Conservation (phyloP, 2,888 invertebrate genomes). For the Lithophane semibrunnea region DNA sequence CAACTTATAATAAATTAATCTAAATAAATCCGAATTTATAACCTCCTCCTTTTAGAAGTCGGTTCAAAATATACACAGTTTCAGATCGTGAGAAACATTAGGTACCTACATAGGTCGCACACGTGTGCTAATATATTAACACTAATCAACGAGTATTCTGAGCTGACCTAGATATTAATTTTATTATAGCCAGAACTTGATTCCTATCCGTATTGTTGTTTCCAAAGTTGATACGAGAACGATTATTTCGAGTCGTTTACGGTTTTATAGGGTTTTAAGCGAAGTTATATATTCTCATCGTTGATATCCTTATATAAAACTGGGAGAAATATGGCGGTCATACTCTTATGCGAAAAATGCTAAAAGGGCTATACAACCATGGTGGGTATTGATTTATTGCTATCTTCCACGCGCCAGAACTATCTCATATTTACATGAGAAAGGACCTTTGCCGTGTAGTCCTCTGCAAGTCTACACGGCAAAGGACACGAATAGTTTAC, state of each 20-base stretch:
- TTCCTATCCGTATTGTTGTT: constrained; percentile 3
- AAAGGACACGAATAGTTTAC: too few species aligned
- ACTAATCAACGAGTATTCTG: constrained; percentile 27
- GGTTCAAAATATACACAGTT: neutral
- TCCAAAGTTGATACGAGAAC: neutral
- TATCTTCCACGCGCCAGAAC: neutral
- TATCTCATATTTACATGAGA: constrained; percentile 18
- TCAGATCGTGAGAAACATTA: constrained; percentile 5
- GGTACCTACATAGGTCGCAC: neutral
- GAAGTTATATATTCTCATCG: neutral
- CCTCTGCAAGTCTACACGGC: too few species aligned
- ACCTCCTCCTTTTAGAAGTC: too few species aligned
- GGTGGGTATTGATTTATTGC: constrained; percentile 17
- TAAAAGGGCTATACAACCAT: constrained; percentile 31
- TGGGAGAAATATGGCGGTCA: constrained; percentile 37
- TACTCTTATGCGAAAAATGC: constrained; percentile 3
- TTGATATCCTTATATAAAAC: constrained; percentile 1
- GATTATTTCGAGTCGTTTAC: neutral
- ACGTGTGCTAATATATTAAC: constrained; percentile 1
- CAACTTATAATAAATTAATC: too few species aligned
- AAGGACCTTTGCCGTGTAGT: neutral
- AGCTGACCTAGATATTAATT: constrained; percentile 3
- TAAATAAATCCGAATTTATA: neutral
- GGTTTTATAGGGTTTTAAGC: neutral
- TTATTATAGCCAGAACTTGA: neutral